Base-by-base conservation (phyloP, 2,797 vertebrate genomes). In the Falco naumanni region DNA sequence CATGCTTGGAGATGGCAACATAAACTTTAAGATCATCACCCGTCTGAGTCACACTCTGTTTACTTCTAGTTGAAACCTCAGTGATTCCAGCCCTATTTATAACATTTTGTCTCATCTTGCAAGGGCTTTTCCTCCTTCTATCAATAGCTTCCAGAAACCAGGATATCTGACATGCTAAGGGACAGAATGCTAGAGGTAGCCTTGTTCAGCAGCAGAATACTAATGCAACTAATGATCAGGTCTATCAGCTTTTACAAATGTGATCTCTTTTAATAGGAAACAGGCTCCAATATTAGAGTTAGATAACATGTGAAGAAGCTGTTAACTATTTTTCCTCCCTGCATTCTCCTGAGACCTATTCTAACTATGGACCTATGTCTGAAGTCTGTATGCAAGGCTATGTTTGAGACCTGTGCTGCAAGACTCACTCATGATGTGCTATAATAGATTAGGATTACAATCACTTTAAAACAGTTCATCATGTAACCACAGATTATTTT, bases 21-120 rank as follows among this genome's bases (percentile, higher is more conserved):
- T 63, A 80, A 89, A 51, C 70, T 57, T 72, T 9, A 87, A 47
- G 72, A 81, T 86, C 91, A 91, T 81, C 80, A 81, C 54, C 37
- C 63, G 82, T 63, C 70, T 76, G 59, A 93, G 88, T 92, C 57
- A 90, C 54, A 75, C 47, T 57, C 45, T 91, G 34, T 60, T 87
- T 72, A 87, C 5, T 7, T 24, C 43, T 53, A 59, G 39, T 11
- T 69, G 81, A 90, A 56, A 53, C 69, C 15, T 86, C 57, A 24
- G n/a, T 51, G 43, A 17, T 78, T 93, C 65, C 68, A 91, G 45
- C 12, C 34, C 47, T 86, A 88, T 54, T 66, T 90, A 61, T 39
- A 95, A 69, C 37, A 76, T 56, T 82, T 78, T 87, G 54, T 60
- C 70, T 88, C 77, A 76, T 76, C 66, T 87, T 95, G 84, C 48